Evolutionary conservation across 2,888 invertebrate species (phyloP).

Genomic region (Eupithecia centaureata): DNA sequence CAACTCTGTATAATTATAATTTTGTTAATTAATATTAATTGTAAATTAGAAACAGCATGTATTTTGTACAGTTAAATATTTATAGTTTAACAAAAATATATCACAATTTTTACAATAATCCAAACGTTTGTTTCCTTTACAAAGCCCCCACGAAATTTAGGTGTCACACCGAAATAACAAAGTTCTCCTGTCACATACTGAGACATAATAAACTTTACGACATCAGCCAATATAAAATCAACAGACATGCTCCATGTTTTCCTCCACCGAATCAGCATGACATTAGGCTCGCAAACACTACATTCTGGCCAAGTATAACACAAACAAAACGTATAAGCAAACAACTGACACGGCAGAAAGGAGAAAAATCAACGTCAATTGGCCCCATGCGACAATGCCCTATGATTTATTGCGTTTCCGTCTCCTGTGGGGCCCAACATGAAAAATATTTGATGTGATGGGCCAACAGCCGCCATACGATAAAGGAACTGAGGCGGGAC

Average conservation of each 20-base stretch:
- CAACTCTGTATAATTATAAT: conserved; percentile 56
- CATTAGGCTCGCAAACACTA: conserved; percentile 36
- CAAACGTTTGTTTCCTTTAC: conserved; percentile 55
- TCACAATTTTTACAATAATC: conserved; percentile 82
- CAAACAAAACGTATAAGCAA: conserved; percentile 45
- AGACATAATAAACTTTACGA: conserved; percentile 27
- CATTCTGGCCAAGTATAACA: conserved; percentile 33
- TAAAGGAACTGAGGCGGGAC: conserved; percentile 18
- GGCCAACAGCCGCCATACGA: conserved; percentile 19
- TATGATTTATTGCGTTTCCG: conserved; percentile 75
- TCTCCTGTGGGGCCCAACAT: conserved; percentile 55
- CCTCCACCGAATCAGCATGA: conserved; percentile 36
- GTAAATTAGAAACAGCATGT: conserved; percentile 81
- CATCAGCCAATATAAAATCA: conserved; percentile 27
- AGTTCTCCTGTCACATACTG: conserved; percentile 18
- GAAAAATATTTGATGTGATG: conserved; percentile 47
- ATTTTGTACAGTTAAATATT: conserved; percentile 85
- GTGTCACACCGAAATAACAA: conserved; percentile 1
- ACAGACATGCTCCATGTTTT: conserved; percentile 34
- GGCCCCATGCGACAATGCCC: conserved; percentile 66
- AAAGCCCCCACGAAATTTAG: not conserved
- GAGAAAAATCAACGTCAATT: conserved; percentile 74
- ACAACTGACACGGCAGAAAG: conserved; percentile 45
- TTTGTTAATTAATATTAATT: conserved; percentile 80
- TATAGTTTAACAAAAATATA: conserved; percentile 84